Evolutionary conservation across 2,888 invertebrate species (phyloP).

Genomic region (Corbicula japonica): DNA sequence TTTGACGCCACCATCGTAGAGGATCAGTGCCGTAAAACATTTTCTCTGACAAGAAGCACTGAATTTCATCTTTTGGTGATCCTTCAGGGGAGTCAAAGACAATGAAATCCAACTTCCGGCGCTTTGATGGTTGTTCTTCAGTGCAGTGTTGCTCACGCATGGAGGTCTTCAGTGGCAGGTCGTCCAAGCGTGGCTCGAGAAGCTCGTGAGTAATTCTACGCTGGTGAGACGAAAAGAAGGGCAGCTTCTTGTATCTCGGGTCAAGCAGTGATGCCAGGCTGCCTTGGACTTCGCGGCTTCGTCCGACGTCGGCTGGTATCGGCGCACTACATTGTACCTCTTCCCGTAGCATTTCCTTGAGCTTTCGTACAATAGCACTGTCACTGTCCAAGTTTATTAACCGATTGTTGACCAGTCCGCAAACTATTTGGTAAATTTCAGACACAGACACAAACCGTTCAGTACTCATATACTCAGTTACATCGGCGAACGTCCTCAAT

Average conservation of each 20-base stretch:
- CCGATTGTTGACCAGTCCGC: conserved; percentile 9
- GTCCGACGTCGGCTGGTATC: not conserved
- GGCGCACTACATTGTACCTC: not conserved
- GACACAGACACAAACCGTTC: conserved; percentile 15
- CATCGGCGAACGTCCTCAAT: not conserved
- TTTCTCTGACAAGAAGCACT: conserved; percentile 11
- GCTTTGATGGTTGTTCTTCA: not conserved
- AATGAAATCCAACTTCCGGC: not conserved
- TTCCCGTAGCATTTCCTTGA: not conserved
- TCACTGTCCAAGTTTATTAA: not conserved
- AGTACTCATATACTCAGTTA: conserved; percentile 15
- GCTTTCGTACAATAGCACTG: not conserved
- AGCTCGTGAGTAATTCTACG: not conserved
- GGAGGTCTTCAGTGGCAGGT: not conserved
- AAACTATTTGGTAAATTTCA: not conserved
- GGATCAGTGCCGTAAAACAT: not conserved
- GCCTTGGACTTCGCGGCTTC: too few species aligned
- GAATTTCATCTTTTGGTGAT: not conserved
- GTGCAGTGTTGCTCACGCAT: not conserved
- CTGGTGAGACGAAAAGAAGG: conserved; percentile 1
- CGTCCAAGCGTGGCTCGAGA: conserved; percentile 1
- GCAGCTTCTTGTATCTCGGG: not conserved
- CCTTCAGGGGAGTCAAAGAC: not conserved
- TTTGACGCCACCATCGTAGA: too few species aligned
- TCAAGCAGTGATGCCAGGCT: not conserved